phyloP scores from a whole-genome alignment of 2,113 vertebrate genomes.

The Zosterops borbonicus region DNA sequence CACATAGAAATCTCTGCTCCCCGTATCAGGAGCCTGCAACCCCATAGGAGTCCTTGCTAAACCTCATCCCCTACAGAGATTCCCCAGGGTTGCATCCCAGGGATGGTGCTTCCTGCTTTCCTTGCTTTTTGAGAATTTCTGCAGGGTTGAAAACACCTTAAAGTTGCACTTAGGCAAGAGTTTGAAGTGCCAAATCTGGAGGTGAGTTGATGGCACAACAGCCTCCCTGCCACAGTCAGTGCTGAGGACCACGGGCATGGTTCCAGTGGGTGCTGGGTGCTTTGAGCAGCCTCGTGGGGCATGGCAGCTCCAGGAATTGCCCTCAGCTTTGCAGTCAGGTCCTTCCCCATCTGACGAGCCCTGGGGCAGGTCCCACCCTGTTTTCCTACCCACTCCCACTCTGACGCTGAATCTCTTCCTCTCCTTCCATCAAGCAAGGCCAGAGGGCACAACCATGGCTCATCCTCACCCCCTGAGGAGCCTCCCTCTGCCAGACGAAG shows the following conservation, averaged over 20 bases:
- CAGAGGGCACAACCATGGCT: not conserved
- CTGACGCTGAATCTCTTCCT: not conserved
- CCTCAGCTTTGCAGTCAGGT: not conserved
- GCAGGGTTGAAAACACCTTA: not conserved
- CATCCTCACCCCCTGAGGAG: not conserved
- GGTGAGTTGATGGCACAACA: not conserved
- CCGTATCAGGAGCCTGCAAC: accelerated
- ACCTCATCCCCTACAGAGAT: not conserved
- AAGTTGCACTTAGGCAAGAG: not conserved
- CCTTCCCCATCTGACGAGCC: not conserved
- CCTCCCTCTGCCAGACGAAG: not conserved
- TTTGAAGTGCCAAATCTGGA: not conserved
- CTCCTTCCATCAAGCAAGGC: not conserved
- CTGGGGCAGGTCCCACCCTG: accelerated
- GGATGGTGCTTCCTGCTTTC: not conserved
- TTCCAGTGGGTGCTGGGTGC: not conserved
- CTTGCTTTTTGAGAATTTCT: not conserved
- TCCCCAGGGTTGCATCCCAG: not conserved
- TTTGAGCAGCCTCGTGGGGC: not conserved
- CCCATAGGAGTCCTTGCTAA: accelerated
- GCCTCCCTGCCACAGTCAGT: accelerated
- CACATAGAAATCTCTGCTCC: not conserved
- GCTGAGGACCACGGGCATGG: accelerated
- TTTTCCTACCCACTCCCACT: not conserved
- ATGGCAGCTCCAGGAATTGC: accelerated